Evolutionary conservation across 2,888 invertebrate genomes (phyloP).

Genomic region (Lapara coniferarum): DNA sequence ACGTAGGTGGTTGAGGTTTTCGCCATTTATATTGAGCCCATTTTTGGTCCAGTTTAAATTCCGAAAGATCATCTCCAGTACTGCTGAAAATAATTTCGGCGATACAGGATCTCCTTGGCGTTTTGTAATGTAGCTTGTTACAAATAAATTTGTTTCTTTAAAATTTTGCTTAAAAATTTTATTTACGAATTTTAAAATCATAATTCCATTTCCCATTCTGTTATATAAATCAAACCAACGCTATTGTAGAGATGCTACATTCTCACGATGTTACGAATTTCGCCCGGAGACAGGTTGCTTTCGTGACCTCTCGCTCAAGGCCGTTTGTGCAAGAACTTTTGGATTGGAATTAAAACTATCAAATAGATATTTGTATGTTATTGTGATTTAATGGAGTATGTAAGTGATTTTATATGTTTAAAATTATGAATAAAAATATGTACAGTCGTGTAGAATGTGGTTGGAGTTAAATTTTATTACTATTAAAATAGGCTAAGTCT

Average conservation of each 20-base stretch:
- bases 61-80: too few relatives aligned
- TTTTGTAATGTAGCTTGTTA: too few relatives aligned
- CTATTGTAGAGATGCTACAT: neutral
- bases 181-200: too few relatives aligned
- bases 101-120: too few relatives aligned
- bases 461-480: neutral
- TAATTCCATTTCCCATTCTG: neutral
- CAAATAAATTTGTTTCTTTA: too few relatives aligned
- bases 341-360: slow-evolving; percentile 8
- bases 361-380: neutral
- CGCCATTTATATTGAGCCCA: too few relatives aligned
- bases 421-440: neutral
- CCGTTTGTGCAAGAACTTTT: slow-evolving; percentile 11
- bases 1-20: too few relatives aligned
- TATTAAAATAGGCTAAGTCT: neutral
- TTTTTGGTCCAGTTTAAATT: too few relatives aligned
- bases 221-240: too few relatives aligned
- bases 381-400: slow-evolving; percentile 13
- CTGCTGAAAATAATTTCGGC: too few relatives aligned
- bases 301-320: slow-evolving; percentile 18
- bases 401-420: neutral
- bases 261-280: slow-evolving; percentile 1
- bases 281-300: neutral
- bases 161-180: too few relatives aligned
- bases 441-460: neutral